Base-by-base conservation (phyloP, 2,113 vertebrate species). In the Lasiurus borealis region DNA sequence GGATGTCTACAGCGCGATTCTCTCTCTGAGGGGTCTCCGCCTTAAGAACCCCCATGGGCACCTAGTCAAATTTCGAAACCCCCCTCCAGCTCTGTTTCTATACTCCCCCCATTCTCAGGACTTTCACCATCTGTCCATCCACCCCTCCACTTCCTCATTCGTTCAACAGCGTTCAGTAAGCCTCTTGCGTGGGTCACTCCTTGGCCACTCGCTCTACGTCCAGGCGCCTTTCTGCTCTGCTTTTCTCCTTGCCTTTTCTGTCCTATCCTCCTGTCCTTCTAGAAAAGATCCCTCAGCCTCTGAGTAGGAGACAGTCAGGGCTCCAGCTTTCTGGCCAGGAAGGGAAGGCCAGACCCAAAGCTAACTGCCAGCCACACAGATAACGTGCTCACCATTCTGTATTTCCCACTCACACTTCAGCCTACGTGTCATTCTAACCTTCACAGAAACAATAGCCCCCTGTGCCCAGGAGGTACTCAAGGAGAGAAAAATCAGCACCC, bases 401-500 rank as follows among this genome's bases (percentile, higher is more conserved):
- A 94, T 93, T 72, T 95, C 93, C 69, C 92, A 36, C 7, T 93
- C 31, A n/a, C 90, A 97, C 75, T 78, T 85, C 94, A 97, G 93
- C 85, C 83, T 96, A 93, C n/a, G 59, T 12, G 46, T 52, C 81
- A 94, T 83, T 59, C 69, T 94, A 96, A 64, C 88, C 50, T 82
- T 94, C 88, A 81, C 84, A 92, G 76, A 93, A 95, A 85, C 66
- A 92, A 94, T 44, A 92, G 68, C 54, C 95, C 88, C 36, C 85
- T 77, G 93, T 89, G 57, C 88, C 80, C 86, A 85, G 82, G 54
- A 94, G 91, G 91, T 78, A 72, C 19, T 88, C 50, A 18, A 91
- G n/a, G 85, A 18, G 71, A 97, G 64, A 97, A 72, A 85, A 95
- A 84, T 97, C 90, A 96, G 92, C 88, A 97, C 34, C 87, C 93